Percentiles rank a stretch among this genome's conserved stretches.
Conservation (phyloP, 2,888 invertebrate genomes). For the Poecilobothrus nobilitatus region DNA sequence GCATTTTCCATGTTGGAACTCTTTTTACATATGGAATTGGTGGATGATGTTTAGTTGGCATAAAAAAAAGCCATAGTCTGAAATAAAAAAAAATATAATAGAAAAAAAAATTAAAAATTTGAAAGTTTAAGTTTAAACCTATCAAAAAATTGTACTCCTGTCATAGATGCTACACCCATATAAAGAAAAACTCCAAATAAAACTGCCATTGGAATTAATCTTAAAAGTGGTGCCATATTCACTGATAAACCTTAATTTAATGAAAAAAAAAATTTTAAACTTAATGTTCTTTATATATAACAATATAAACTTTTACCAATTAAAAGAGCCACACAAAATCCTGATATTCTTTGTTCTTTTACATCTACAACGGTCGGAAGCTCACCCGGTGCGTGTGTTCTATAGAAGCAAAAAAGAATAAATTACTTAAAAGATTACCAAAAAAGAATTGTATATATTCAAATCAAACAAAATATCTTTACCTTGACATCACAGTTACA, state of each 20-base stretch:
- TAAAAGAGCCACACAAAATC: constrained; percentile 61
- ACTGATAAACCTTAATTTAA: constrained; percentile 61
- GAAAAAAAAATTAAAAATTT: not conserved
- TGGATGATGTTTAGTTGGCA: constrained; percentile 88
- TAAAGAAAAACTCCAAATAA: constrained; percentile 89
- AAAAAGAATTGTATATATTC: no score
- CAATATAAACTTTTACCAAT: constrained; percentile 37
- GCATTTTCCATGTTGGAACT: constrained; percentile 81
- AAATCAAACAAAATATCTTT: constrained; percentile 9
- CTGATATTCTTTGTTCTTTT: constrained; percentile 75
- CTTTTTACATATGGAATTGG: constrained; percentile 75
- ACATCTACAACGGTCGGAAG: constrained; percentile 77
- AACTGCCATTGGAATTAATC: constrained; percentile 80
- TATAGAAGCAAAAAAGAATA: constrained; percentile 27
- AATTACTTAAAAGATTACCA: not conserved
- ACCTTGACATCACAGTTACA: constrained; percentile 72
- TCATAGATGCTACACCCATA: constrained; percentile 85
- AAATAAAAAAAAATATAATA: not conserved
- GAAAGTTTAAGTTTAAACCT: constrained; percentile 26
- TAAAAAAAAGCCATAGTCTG: constrained; percentile 55
- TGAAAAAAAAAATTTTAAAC: not conserved
- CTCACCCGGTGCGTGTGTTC: constrained; percentile 87
- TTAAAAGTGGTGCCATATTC: constrained; percentile 63
- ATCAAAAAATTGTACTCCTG: constrained; percentile 84
- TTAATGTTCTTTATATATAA: no score